Percentiles rank a stretch among this genome's conserved stretches.
Evolutionary conservation across 1,140 invertebrate genomes (phyloP).

Genomic region (Bombus superbus): DNA sequence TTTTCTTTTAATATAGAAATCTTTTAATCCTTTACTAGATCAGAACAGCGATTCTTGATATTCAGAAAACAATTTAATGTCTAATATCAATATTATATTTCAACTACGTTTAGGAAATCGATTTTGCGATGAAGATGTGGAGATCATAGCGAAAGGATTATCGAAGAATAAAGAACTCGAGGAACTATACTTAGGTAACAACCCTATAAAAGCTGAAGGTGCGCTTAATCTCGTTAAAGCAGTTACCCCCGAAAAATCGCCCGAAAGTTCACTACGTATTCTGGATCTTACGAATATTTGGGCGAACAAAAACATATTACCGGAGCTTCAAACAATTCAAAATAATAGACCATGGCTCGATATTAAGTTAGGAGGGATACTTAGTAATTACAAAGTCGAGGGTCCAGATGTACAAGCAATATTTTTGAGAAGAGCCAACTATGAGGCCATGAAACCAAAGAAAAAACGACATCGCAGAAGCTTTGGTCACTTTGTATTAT

Average conservation of each 20-base stretch:
- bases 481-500: slow-evolving; percentile 78
- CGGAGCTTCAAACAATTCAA: slow-evolving; percentile 69
- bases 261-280: slow-evolving; percentile 64
- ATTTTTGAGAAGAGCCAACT: slow-evolving; percentile 79
- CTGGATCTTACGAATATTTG: slow-evolving; percentile 80
- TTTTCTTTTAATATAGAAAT: not conserved
- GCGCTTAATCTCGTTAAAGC: slow-evolving; percentile 65
- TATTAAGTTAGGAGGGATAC: slow-evolving; percentile 79
- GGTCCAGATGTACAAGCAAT: slow-evolving; percentile 79
- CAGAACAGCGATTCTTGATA: not conserved
- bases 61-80: not conserved
- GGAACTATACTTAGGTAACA: slow-evolving; percentile 72
- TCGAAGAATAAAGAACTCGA: slow-evolving; percentile 67
- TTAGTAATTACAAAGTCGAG: slow-evolving; percentile 78
- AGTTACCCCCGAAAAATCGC: slow-evolving; percentile 49
- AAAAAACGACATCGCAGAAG: slow-evolving; percentile 76
- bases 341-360: slow-evolving; percentile 68
- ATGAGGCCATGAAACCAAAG: slow-evolving; percentile 79
- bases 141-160: slow-evolving; percentile 68
- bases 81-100: not conserved
- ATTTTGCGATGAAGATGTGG: slow-evolving; percentile 66
- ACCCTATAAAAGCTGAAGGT: slow-evolving; percentile 71
- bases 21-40: not conserved
- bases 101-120: slow-evolving; percentile 67
- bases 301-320: slow-evolving; percentile 74